These are phyloP conservation scores for Rhodophaea formosa DNA, from an alignment of 2,888 invertebrate species.

Conservation along the genomic window DNA sequence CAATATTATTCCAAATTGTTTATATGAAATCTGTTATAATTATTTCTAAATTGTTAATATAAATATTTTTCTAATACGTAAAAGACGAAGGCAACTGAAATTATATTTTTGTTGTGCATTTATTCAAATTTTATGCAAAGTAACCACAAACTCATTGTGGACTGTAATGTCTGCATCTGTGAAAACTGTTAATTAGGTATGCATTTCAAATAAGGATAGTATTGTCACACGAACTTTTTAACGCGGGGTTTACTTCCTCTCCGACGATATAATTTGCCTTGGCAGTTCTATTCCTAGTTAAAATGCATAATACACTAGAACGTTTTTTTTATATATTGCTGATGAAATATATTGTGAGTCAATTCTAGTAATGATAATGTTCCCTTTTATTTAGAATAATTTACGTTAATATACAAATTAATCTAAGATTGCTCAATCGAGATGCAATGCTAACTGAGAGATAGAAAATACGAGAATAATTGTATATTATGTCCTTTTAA, in stretches of 20 bases:
- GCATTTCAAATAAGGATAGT: too few relatives aligned
- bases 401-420: conserved; percentile 73
- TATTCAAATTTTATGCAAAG: conserved; percentile 73
- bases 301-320: conserved; percentile 46
- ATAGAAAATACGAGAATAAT: conserved; percentile 63
- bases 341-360: conserved; percentile 72
- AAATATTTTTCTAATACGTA: conserved; percentile 74
- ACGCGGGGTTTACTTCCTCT: too few relatives aligned
- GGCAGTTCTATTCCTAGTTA: too few relatives aligned
- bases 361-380: conserved; percentile 77
- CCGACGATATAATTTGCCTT: too few relatives aligned
- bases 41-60: conserved; percentile 78
- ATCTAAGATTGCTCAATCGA: conserved; percentile 77
- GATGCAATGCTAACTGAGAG: conserved; percentile 78
- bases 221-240: too few relatives aligned
- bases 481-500: conserved; percentile 72
- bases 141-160: conserved; percentile 74
- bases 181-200: conserved; percentile 58
- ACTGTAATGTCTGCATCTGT: conserved; percentile 69
- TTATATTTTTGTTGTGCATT: conserved; percentile 80
- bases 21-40: conserved; percentile 71
- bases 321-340: conserved; percentile 68
- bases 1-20: conserved; percentile 80
- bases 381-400: conserved; percentile 76
- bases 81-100: conserved; percentile 79